A percentile compares a stretch with the other conserved stretches of the same genome.
phyloP scores from a whole-genome alignment of 1,140 invertebrate species.

The Drosophila bipectinata region DNA sequence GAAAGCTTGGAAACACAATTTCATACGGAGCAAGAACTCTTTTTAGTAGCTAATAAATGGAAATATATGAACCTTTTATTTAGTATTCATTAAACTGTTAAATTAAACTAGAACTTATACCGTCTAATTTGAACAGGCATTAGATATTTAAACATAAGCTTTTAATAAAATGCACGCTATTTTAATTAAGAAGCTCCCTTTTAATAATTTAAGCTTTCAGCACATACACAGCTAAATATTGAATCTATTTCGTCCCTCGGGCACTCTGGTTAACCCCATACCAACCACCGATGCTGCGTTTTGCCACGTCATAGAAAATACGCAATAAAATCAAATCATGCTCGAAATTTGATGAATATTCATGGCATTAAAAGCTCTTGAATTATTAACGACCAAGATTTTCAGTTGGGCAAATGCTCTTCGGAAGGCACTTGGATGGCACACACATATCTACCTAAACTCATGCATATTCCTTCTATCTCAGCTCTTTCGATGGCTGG shows the following conservation, averaged over 20 bases:
- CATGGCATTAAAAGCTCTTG: conserved; percentile 82
- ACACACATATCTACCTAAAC: conserved; percentile 20
- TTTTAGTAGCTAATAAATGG: too few relatives aligned
- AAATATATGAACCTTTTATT: too few relatives aligned
- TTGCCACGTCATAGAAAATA: conserved; percentile 61
- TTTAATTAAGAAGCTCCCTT: too few relatives aligned
- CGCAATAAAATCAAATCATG: conserved; percentile 82
- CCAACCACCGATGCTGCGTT: conserved; percentile 10
- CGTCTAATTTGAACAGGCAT: too few relatives aligned
- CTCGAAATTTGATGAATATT: conserved; percentile 81
- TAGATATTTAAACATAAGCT: too few relatives aligned
- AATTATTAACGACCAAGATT: conserved; percentile 78
- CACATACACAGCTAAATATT: conserved; percentile 4
- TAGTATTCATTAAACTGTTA: too few relatives aligned
- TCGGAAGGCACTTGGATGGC: conserved; percentile 64
- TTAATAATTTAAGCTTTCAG: background rate
- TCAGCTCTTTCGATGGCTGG: conserved; percentile 13
- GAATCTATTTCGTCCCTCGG: conserved; percentile 16
- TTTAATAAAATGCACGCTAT: too few relatives aligned
- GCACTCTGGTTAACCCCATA: conserved; percentile 14
- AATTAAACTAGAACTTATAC: too few relatives aligned
- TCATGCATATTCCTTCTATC: conserved; percentile 34
- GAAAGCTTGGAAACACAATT: too few relatives aligned
- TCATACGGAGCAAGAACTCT: too few relatives aligned
- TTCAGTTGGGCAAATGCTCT: conserved; percentile 73